Evolutionary conservation across 2,888 invertebrate species (phyloP), one percentile per base, ranked within the genome.

Genomic region (Orchesella flavescens): DNA sequence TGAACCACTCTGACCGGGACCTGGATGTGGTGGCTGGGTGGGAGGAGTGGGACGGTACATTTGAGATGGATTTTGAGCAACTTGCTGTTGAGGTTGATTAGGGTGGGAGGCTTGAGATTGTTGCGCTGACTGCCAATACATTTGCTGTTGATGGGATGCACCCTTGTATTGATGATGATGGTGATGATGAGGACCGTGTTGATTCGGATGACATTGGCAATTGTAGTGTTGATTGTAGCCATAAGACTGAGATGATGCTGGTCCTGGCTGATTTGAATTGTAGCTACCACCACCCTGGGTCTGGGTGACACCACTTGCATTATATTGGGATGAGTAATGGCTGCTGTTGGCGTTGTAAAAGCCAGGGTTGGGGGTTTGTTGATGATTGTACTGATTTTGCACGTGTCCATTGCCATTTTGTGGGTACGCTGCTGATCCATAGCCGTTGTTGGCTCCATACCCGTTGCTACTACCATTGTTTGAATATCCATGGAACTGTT

Each of bases 121-220:
- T 34, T 34, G 34, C 3, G 34, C 34, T 34, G 34, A 34, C 73
- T 86, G 84, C 65, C 83, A 85, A 5, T 86, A 84, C 7, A 55
- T 53, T 23, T 78, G 79, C 19, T 78, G 57, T 57, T 80, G 82
- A 17, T 80, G 84, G 4, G 19, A 10, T 57, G 57, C 15, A 12
- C 10, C 17, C 71, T 76, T 77, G 46, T 86, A 86, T 57, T 78
- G 84, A 84, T 88, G 88, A 61, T 88, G 86, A 5, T 79, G 78
- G 21, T 83, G 86, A 24, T 86, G 84, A 12, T 85, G 84, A 1
- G 72, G 44, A 3, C 65, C 49, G 9, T 66, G 74, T 43, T 82
- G 81, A 12, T 75, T 53, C 12, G 75, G 75, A 7, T 68, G 81
- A 23, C 81, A 75, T n/a, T 81, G 80, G 17, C 74, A 74, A 55